These are phyloP conservation scores for Channallabes apus DNA, from an alignment of 2,797 vertebrate genomes.

Conservation along the genomic window DNA sequence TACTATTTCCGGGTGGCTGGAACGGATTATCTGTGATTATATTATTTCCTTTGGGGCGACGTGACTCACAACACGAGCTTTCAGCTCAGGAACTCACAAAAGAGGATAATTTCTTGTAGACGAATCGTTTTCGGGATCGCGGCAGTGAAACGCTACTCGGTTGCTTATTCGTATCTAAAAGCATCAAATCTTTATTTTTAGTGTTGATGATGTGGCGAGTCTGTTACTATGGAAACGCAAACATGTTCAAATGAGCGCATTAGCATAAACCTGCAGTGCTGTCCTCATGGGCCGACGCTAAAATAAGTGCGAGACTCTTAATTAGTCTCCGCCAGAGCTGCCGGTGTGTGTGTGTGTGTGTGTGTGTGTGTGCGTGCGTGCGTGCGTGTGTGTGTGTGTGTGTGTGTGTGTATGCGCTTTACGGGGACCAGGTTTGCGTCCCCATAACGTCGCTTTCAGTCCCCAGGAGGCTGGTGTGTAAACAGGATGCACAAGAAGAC, in stretches of 20 bases:
- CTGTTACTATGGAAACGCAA: not conserved
- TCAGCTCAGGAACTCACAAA: no score
- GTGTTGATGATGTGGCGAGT: not conserved
- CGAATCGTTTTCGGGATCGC: no score
- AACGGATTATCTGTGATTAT: no score
- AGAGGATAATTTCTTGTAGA: no score
- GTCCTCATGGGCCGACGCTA: constrained; percentile 3
- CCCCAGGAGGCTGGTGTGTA: constrained; percentile 5
- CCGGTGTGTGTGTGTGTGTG: not conserved
- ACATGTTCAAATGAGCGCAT: no score
- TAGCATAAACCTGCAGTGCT: not conserved
- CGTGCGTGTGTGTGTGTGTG: not conserved
- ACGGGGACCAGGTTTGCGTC: constrained; percentile 15
- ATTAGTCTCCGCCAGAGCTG: constrained; percentile 3
- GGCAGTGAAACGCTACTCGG: no score
- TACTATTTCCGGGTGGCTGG: no score
- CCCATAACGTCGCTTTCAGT: not conserved
- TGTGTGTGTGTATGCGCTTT: not conserved
- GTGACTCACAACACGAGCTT: no score
- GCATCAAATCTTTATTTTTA: not conserved
- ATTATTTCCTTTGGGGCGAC: no score
- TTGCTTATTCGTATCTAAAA: not conserved
- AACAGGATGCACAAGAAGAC: constrained; percentile 1
- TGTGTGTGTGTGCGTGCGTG: not conserved
- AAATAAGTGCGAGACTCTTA: constrained; percentile 28